Conservation (phyloP, 2,113 vertebrate species). For the Sorex araneus region DNA sequence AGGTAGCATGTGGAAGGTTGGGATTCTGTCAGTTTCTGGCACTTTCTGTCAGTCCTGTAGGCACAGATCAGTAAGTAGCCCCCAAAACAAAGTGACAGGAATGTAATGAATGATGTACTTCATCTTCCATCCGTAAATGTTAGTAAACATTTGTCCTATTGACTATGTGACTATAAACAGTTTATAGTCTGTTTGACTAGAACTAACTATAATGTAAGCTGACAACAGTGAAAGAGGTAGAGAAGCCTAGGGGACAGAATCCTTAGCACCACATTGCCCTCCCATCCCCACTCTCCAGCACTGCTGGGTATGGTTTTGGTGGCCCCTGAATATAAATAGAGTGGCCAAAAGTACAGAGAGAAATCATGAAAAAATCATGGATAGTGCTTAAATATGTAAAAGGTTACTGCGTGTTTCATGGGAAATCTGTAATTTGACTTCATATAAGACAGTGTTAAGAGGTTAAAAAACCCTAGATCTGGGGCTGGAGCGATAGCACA, state of each 20-base stretch:
- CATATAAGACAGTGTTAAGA: not conserved
- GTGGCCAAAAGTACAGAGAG: constrained; percentile 17
- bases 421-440: constrained; percentile 50
- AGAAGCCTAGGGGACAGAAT: no score
- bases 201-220: constrained; percentile 29
- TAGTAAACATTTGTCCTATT: not conserved
- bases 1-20: no score
- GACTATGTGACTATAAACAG: not conserved
- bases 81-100: no score
- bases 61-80: no score
- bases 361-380: constrained; percentile 2
- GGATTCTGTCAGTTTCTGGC: no score
- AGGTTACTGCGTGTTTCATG: constrained; percentile 2
- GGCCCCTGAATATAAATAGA: not conserved
- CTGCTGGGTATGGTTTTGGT: no score
- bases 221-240: not conserved
- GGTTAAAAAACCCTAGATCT: not conserved
- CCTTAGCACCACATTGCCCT: no score
- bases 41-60: no score
- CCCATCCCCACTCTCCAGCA: no score
- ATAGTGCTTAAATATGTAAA: not conserved
- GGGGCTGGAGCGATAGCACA: no score
- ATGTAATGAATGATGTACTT: constrained; percentile 9
- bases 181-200: constrained; percentile 48
- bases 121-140: not conserved